These are phyloP conservation scores for Gadus chalcogrammus DNA, from an alignment of 2,113 vertebrate species.

Conservation along the genomic window DNA sequence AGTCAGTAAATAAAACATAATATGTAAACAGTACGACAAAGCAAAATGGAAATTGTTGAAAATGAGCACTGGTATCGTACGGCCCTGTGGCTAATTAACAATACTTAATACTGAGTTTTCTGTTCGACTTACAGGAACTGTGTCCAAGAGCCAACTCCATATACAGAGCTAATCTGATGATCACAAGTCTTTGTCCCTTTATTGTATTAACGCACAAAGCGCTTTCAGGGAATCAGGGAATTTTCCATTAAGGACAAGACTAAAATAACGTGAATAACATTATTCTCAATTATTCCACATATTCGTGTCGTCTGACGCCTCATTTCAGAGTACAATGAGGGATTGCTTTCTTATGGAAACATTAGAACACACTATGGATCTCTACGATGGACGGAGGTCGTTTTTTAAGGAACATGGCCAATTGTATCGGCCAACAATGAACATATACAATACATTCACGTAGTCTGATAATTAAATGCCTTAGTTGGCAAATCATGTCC, in stretches of 20 bases:
- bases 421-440: constrained; percentile 20
- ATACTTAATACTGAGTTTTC: neutral
- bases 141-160: neutral
- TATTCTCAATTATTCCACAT: constrained; percentile 12
- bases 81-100: too few species aligned
- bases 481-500: constrained; percentile 23
- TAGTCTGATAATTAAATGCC: constrained; percentile 41
- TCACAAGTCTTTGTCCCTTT: neutral
- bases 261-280: constrained; percentile 1
- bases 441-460: constrained; percentile 24
- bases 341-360: neutral
- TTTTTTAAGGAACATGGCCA: constrained; percentile 17
- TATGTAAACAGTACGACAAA: too few species aligned
- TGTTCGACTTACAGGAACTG: neutral
- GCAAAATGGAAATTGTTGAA: too few species aligned
- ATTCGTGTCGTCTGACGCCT: constrained; percentile 9
- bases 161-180: neutral
- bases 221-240: neutral
- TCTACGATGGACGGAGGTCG: constrained; percentile 23
- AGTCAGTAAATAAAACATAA: too few species aligned
- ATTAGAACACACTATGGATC: neutral
- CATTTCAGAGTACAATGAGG: neutral
- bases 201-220: neutral
- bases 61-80: too few species aligned
- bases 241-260: constrained; percentile 3